phyloP scores from a whole-genome alignment of 2,888 invertebrate genomes.

The Mythimna pallens region DNA sequence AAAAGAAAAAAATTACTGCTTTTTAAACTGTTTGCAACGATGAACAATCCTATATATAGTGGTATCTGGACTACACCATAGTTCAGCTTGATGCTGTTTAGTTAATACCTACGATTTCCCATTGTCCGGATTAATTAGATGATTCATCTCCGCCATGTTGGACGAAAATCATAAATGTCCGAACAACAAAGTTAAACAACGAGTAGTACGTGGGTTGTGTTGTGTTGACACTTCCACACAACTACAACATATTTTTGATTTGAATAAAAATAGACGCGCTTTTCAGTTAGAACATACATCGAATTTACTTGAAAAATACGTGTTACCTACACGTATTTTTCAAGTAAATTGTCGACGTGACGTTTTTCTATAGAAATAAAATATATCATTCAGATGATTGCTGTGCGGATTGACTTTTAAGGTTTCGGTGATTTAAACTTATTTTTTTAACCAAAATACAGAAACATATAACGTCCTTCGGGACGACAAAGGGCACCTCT shows the following conservation, averaged over 20 bases:
- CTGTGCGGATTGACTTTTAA: constrained; percentile 1
- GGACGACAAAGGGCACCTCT: constrained; percentile 12
- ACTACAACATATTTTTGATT: constrained; percentile 49
- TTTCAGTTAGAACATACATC: constrained; percentile 54
- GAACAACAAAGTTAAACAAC: constrained; percentile 57
- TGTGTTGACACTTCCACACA: constrained; percentile 37
- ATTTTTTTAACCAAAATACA: constrained; percentile 11
- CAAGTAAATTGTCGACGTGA: too few species aligned
- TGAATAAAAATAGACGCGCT: constrained; percentile 54
- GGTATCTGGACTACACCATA: too few species aligned
- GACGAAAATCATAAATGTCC: constrained; percentile 47
- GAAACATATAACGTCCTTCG: background rate
- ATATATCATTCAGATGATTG: constrained; percentile 22
- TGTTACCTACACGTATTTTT: too few species aligned
- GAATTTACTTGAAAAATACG: constrained; percentile 45
- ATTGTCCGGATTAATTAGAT: constrained; percentile 51
- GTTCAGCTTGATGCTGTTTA: constrained; percentile 39
- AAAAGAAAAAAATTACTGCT: background rate
- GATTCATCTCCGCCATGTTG: constrained; percentile 36
- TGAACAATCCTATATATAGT: background rate
- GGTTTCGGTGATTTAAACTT: background rate
- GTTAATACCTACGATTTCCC: constrained; percentile 39
- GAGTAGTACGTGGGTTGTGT: constrained; percentile 42
- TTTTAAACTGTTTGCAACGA: background rate
- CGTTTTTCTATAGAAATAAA: constrained; percentile 32